Percentiles rank a stretch among this genome's conserved stretches.
Evolutionary conservation across 2,113 vertebrate genomes (phyloP).

Genomic region (Isichthys henryi): DNA sequence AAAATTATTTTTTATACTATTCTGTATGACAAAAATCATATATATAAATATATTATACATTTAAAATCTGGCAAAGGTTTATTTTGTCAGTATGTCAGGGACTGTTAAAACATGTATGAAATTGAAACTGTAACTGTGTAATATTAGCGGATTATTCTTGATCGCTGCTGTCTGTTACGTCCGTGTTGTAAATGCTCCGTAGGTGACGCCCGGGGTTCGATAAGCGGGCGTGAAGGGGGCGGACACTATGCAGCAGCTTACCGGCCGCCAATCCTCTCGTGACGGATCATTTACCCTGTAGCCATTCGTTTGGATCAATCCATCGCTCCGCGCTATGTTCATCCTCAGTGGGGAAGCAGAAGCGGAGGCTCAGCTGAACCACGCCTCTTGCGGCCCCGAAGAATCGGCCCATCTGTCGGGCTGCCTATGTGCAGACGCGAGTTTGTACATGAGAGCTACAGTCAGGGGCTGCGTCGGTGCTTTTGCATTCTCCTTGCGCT

Average conservation of each 20-base stretch:
- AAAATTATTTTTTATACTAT: conserved; percentile 66
- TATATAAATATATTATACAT: conserved; percentile 30
- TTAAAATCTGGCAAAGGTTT: conserved; percentile 48
- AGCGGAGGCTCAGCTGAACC: neutral
- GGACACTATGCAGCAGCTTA: neutral
- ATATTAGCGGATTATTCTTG: conserved; percentile 51
- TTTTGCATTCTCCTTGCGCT: neutral
- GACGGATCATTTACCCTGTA: neutral
- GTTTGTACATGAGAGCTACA: neutral
- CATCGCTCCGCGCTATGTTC: neutral
- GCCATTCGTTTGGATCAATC: neutral
- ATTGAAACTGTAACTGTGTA: conserved; percentile 45
- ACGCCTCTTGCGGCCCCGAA: neutral
- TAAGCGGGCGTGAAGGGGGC: neutral
- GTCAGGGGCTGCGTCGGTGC: neutral
- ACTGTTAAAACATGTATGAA: conserved; percentile 58
- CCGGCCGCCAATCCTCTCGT: neutral
- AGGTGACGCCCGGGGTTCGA: conserved; percentile 28
- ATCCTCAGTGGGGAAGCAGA: neutral
- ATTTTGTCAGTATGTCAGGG: conserved; percentile 64
- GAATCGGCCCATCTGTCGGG: neutral
- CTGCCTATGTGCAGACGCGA: neutral
- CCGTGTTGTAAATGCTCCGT: conserved; percentile 52
- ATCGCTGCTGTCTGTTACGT: conserved; percentile 46
- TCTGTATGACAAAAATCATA: conserved; percentile 44